Percentiles rank a stretch among this genome's conserved stretches.
phyloP scores from a whole-genome alignment of 2,888 invertebrate genomes.

The Epirrita christyi region DNA sequence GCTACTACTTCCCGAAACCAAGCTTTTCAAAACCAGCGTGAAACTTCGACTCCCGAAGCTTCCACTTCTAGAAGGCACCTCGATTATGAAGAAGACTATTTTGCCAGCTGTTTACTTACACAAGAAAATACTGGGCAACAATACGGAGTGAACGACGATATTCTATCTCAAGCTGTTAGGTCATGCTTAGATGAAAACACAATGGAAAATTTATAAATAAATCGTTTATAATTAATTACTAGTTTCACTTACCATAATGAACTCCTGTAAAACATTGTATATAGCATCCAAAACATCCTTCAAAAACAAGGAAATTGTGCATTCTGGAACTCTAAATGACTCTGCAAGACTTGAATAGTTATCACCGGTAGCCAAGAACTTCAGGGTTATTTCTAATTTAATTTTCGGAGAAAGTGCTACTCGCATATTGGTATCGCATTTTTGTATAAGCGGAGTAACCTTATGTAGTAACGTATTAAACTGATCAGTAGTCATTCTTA shows the following conservation, averaged over 20 bases:
- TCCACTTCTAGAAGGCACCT: slow-evolving; percentile 46
- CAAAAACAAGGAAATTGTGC: slow-evolving; percentile 50
- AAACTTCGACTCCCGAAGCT: slow-evolving; percentile 41
- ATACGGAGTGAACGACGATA: slow-evolving; percentile 49
- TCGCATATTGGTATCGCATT: too few relatives aligned
- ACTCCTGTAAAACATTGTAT: slow-evolving; percentile 39
- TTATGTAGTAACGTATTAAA: too few relatives aligned
- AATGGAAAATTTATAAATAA: slow-evolving; percentile 43
- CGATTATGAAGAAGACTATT: slow-evolving; percentile 52
- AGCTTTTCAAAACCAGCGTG: slow-evolving; percentile 41
- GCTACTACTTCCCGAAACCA: slow-evolving; percentile 43
- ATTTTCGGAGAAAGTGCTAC: too few relatives aligned
- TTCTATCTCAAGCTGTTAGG: slow-evolving; percentile 48
- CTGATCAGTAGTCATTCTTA: too few relatives aligned
- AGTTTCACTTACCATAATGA: slow-evolving; percentile 44
- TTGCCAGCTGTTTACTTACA: slow-evolving; percentile 51
- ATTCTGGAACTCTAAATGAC: slow-evolving; percentile 53
- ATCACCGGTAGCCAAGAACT: too few relatives aligned
- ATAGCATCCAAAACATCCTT: slow-evolving; percentile 51
- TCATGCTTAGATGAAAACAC: slow-evolving; percentile 40
- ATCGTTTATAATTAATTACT: slow-evolving; percentile 45
- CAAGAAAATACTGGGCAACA: slow-evolving; percentile 53
- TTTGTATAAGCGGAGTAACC: too few relatives aligned
- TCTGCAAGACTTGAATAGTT: slow-evolving; percentile 49
- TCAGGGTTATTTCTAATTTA: too few relatives aligned